Base-by-base conservation (phyloP, 2,888 invertebrate genomes). In the Eupithecia centaureata region DNA sequence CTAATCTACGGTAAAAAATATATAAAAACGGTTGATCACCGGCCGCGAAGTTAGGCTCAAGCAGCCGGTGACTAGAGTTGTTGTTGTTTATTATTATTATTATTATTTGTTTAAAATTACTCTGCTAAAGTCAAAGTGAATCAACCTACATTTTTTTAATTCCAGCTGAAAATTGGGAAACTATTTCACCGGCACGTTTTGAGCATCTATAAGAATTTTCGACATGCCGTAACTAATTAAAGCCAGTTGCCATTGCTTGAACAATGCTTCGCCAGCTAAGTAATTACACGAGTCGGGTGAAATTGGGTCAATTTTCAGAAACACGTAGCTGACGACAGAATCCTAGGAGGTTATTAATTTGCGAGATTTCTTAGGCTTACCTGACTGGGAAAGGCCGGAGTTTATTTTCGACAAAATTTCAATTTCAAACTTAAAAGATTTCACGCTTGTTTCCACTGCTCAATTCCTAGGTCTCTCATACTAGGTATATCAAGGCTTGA, bases 341-440 rank as follows among this genome's bases (percentile, higher is more conserved):
- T 56, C 67, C 73, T 74, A 67, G 70, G 67, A 61, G 66, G 72
- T 73, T 74, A 77, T 77, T 76, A 79, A 74, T 77, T 80, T 76
- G 65, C 71, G 60, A 71, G 74, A 74, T 18, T 42, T 38, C 42
- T 27, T 35, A 42, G 22, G 47, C 22, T 47, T 10, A 7, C 18
- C 22, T 22, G 1, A 22, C 18, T 47, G 12, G 18, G 47, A 22
- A 22, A 18, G 22, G 10, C 10, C 1, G 22, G 1, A 47, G 22
- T 10, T 10, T 47, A 18, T 47, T 18, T 22, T 12, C 22, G 47
- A 22, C 12, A 10, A 22, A 18, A 10, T 47, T 42, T 42, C 18
- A 1, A 1, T 42, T 18, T 42, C 42, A 22, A 42, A 10, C 18
- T 10, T 22, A 2, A 3, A 10, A 18, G 18, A 22, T 10, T 8